Evolutionary conservation across 2,888 invertebrate genomes (phyloP).

Genomic region (Biston betularia): DNA sequence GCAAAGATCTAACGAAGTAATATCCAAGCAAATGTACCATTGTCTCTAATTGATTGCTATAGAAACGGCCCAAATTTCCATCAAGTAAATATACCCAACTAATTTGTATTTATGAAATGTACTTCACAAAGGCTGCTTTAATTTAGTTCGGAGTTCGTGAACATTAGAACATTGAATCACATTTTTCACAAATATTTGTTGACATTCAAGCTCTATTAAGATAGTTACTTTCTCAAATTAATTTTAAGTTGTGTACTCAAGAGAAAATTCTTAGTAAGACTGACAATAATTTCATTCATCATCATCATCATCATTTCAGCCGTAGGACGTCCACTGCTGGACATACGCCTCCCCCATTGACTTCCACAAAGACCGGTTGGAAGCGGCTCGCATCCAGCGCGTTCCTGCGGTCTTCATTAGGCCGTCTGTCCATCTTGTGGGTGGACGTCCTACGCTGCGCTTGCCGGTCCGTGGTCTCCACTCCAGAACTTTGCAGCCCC

Average conservation of each 20-base stretch:
- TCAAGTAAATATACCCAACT: constrained; percentile 1
- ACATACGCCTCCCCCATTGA: too few species aligned
- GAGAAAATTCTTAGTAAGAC: neutral
- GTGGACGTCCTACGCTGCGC: too few species aligned
- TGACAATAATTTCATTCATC: neutral
- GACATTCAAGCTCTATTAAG: neutral
- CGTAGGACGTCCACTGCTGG: too few species aligned
- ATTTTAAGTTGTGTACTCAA: neutral
- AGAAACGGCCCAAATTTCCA: constrained; percentile 5
- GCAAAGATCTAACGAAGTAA: too few species aligned
- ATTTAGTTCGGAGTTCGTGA: constrained; percentile 17
- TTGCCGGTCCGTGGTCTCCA: too few species aligned
- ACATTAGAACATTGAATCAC: neutral
- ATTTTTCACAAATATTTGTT: constrained; percentile 3
- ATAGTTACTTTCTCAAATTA: neutral
- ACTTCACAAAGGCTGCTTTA: constrained; percentile 10
- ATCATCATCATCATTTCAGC: too few species aligned
- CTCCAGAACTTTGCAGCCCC: too few species aligned
- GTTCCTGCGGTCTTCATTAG: too few species aligned
- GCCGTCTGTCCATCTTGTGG: too few species aligned
- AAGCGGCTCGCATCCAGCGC: too few species aligned
- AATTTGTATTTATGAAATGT: constrained; percentile 23
- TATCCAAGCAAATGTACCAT: neutral
- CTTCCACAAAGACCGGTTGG: too few species aligned
- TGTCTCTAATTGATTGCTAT: constrained; percentile 1